Evolutionary conservation across 2,113 vertebrate species (phyloP), one percentile per base, ranked within the genome.

Genomic region (Pongo pygmaeus): DNA sequence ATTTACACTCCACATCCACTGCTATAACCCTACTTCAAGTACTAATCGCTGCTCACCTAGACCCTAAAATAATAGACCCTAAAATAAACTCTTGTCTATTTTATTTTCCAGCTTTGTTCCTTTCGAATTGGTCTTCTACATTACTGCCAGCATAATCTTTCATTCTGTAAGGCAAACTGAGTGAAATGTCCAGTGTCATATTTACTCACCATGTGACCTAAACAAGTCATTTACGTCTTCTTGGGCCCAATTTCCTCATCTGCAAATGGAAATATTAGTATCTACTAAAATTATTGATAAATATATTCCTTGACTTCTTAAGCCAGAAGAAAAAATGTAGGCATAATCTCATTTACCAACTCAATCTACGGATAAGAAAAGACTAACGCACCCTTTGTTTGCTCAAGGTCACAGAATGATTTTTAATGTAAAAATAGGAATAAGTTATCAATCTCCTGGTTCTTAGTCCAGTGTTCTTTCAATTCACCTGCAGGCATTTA

Each of bases 341-440:
- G 11, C 8, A 43, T 79, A 8, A 92, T 67, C 2, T 48, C 10
- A n/a, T 55, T 30, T 70, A 86, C 14, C 3, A 8, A 5, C 2
- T 79, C 23, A 79, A 59, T 83, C 14, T 78, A 32, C 52, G n/a
- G 18, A 38, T 59, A 80, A 90, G 22, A 30, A 79, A 94, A 43
- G 6, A 93, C 1, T 67, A 69, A 92, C 48, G 25, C 40, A 52
- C 0, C 6, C 0, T 84, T 59, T 79, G 13, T 46, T 38, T 85
- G 16, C 32, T 38, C 30, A 75, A 59, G 8, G 7, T 90, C 48
- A 87, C 4, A 48, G 35, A 57, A 87, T 77, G 16, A 92, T 61
- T 83, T 92, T 83, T 92, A n/a, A 57, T 93, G 16, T 27, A 55
- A 94, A 97, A 70, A 92, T 11, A 69, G 18, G 95, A 93, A 74